Conservation (phyloP, 2,113 vertebrate genomes). For the Dolichallabes microphthalmus region DNA sequence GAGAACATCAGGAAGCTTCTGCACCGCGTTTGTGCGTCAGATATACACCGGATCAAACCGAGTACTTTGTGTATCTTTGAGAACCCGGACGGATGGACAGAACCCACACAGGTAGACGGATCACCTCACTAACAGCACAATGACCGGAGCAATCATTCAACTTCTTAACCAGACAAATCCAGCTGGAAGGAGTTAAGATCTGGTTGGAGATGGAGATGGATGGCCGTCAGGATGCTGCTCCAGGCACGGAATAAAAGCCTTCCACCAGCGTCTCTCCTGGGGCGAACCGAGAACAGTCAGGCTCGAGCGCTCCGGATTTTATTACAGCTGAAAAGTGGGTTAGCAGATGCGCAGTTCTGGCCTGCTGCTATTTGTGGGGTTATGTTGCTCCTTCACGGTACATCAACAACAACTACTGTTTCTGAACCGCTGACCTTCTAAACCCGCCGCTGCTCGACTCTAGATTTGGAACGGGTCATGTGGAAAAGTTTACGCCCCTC, state of each 20-base stretch:
- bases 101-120: background rate
- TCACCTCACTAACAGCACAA: slow-evolving; percentile 14
- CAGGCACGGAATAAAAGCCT: slow-evolving; percentile 10
- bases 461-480: background rate
- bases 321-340: slow-evolving; percentile 15
- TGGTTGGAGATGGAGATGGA: slow-evolving; percentile 11
- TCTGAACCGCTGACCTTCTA: slow-evolving; percentile 1
- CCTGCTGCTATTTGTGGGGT: slow-evolving; percentile 19
- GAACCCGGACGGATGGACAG: background rate
- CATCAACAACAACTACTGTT: slow-evolving; percentile 1
- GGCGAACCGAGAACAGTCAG: background rate
- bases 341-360: slow-evolving; percentile 2
- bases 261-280: background rate
- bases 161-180: background rate
- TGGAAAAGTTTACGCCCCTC: background rate
- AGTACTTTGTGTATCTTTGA: background rate
- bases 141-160: background rate
- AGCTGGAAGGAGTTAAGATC: slow-evolving; percentile 1
- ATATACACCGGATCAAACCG: background rate
- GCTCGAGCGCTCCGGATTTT: slow-evolving; percentile 6
- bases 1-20: slow-evolving; percentile 39
- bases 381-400: background rate
- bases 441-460: background rate
- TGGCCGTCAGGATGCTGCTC: slow-evolving; percentile 1
- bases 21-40: slow-evolving; percentile 22